Evolutionary conservation across 2,888 invertebrate species (phyloP), one percentile per base, ranked within the genome.

Genomic region (Periphyllus acericola): DNA sequence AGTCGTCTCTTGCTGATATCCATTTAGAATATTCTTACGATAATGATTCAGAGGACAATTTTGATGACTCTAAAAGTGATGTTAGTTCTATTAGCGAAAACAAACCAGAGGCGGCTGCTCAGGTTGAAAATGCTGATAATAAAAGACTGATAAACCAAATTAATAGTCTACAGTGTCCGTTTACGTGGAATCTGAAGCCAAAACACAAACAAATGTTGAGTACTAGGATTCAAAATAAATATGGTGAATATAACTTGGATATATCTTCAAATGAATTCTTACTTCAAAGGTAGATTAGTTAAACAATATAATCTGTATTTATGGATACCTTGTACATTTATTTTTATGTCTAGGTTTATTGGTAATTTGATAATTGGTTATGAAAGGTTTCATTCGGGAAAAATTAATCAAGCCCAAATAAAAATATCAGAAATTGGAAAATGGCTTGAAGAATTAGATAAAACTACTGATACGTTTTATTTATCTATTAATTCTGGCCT

Each of bases 401-500:
- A 76, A 3, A 0, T 25, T 4, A 60, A 87, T 40, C 6, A 46
- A 21, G 87, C 74, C 8, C 72, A 81, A 74, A 74, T 80, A 34
- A 87, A 87, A 81, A 60, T 87, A 60, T 74, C 80, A 25, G 80
- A 87, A 40, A 80, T 87, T 72, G 72, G 80, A 11, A 87, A 81
- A 46, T 87, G 87, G 87, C 78, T 86, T 79, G 86, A 86, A 86
- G 79, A 79, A 36, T 71, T 79, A 55, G 86, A 86, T 86, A 79
- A 34, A 19, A 11, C 79, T 71, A 46, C 25, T 78, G 78, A 86
- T 71, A 55, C 34, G 4, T 86, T 86, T 79, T 86, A 86, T 79
- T 66, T 72, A 55, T 87, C 87, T 17, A 87, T 87, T 87, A 79
- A 40, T n/a, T 32, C 9, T 80, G 87, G 87, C 36, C 60, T 87